These are phyloP conservation scores for Decapterus maruadsi DNA, from an alignment of 2,797 vertebrate genomes.

Conservation along the genomic window DNA sequence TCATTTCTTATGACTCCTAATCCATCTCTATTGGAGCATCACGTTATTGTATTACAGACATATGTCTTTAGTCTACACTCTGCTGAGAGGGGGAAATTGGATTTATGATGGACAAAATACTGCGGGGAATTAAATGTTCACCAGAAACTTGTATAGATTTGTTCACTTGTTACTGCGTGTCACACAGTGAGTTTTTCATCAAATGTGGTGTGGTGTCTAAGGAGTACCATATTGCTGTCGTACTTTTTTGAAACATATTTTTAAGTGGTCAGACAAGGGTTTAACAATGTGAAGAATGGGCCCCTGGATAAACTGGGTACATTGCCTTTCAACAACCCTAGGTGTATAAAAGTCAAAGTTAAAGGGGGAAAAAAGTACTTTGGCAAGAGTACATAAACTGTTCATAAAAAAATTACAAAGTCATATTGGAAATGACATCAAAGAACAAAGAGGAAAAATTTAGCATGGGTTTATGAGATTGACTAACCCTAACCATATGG, in stretches of 20 bases:
- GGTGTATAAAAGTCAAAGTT: background rate
- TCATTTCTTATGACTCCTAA: constrained; percentile 76
- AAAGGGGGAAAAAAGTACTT: background rate
- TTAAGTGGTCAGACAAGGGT: constrained; percentile 36
- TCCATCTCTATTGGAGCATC: constrained; percentile 81
- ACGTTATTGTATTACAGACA: constrained; percentile 82
- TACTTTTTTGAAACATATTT: constrained; percentile 40
- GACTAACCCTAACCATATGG: background rate
- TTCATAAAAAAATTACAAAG: background rate
- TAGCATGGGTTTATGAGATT: background rate
- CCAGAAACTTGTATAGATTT: constrained; percentile 69
- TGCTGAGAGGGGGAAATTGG: constrained; percentile 72
- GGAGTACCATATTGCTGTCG: constrained; percentile 39
- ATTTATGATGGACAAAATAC: constrained; percentile 75
- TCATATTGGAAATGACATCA: constrained; percentile 4
- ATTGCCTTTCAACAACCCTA: constrained; percentile 3
- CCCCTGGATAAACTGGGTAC: constrained; percentile 5
- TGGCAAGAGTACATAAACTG: constrained; percentile 6
- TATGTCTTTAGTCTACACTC: constrained; percentile 79
- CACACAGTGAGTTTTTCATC: constrained; percentile 52
- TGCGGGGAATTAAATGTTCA: constrained; percentile 70
- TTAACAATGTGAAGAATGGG: constrained; percentile 34
- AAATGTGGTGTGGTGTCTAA: constrained; percentile 25
- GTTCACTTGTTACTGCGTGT: constrained; percentile 72
- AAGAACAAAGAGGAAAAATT: background rate